These are phyloP conservation scores for Pseudotriccus pelzelni DNA, from an alignment of 2,797 vertebrate species.

Conservation along the genomic window DNA sequence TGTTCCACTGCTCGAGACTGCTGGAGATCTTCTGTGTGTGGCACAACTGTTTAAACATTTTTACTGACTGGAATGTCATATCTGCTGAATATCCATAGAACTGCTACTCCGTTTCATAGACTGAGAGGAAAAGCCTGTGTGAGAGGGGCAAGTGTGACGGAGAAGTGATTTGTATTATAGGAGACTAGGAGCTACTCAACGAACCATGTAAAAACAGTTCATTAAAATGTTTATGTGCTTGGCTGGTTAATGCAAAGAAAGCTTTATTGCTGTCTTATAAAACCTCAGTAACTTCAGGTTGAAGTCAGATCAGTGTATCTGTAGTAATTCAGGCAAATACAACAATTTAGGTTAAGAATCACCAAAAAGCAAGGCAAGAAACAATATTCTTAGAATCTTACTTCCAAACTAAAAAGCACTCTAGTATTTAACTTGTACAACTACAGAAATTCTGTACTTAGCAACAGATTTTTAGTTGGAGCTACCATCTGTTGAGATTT, in stretches of 20 bases:
- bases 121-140: conserved; percentile 24
- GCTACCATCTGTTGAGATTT: not conserved
- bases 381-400: not conserved
- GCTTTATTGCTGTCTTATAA: conserved; percentile 75
- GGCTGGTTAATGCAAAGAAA: conserved; percentile 79
- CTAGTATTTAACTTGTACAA: not conserved
- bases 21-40: not conserved
- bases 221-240: conserved; percentile 84
- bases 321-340: conserved; percentile 54
- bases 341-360: not conserved
- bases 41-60: not conserved
- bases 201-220: conserved; percentile 82
- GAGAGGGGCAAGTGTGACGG: not conserved
- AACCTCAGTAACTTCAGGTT: conserved; percentile 67
- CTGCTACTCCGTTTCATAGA: conserved; percentile 4
- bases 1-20: not conserved
- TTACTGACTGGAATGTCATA: not conserved
- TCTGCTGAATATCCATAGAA: not conserved
- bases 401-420: not conserved
- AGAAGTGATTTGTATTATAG: conserved; percentile 73
- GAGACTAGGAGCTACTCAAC: conserved; percentile 73
- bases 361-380: not conserved
- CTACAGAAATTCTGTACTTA: not conserved
- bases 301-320: conserved; percentile 49
- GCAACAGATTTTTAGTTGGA: not conserved